Evolutionary conservation across 2,113 vertebrate species (phyloP).

Genomic region (Prunella fulvescens): DNA sequence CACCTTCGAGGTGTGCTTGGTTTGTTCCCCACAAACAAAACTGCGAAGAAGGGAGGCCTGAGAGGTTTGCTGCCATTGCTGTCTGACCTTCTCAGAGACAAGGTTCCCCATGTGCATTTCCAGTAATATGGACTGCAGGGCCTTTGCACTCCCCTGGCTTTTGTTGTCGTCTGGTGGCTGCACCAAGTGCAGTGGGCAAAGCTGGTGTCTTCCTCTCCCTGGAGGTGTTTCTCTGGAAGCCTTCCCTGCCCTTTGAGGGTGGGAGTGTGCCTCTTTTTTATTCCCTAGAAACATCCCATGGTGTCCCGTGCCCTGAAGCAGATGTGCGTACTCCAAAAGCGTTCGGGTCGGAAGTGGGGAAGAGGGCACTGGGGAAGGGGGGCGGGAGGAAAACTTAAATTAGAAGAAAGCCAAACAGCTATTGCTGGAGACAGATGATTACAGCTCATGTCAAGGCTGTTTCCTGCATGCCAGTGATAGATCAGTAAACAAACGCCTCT

Average conservation of each 20-base stretch:
- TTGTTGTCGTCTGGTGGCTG: rapidly evolving
- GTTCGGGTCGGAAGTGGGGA: neutral
- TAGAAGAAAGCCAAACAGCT: conserved; percentile 61
- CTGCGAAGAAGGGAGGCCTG: neutral
- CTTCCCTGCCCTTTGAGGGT: neutral
- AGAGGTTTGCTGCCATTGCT: neutral
- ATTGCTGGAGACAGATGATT: conserved; percentile 66
- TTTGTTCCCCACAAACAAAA: neutral
- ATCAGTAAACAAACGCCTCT: conserved; percentile 72
- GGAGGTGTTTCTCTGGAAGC: neutral
- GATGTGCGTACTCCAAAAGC: neutral
- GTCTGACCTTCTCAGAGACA: neutral
- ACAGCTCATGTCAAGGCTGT: conserved; percentile 68
- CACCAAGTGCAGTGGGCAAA: neutral
- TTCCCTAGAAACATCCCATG: neutral
- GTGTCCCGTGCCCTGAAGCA: neutral
- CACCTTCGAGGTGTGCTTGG: neutral
- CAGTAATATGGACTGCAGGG: neutral
- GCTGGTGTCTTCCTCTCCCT: neutral
- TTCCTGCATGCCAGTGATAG: conserved; percentile 70
- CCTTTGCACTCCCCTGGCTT: neutral
- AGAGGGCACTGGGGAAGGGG: neutral
- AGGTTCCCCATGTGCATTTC: rapidly evolving
- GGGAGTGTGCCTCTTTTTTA: neutral
- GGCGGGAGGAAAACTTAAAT: conserved; percentile 45